phyloP scores from a whole-genome alignment of 1,140 invertebrate species.

The Drosophila bipectinata region DNA sequence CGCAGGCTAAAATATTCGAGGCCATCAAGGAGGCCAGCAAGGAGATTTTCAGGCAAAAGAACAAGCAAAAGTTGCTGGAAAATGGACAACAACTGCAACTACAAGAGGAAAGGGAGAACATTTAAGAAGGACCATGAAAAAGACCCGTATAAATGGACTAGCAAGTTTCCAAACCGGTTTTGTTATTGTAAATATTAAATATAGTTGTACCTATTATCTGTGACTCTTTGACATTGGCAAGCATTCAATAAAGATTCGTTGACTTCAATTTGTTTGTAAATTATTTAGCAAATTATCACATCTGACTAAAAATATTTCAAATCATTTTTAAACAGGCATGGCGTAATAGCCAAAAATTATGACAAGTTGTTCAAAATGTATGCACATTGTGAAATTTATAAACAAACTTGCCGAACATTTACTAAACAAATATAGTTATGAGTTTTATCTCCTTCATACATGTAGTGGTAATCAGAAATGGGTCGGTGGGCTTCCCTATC shows the following conservation, averaged over 20 bases:
- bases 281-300: not conserved
- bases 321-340: not conserved
- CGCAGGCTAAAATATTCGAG: conserved; percentile 90
- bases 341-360: not conserved
- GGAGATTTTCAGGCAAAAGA: conserved; percentile 86
- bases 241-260: conserved; percentile 68
- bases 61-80: conserved; percentile 69
- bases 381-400: not conserved
- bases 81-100: conserved; percentile 42
- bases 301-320: not conserved
- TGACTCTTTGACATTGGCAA: conserved; percentile 44
- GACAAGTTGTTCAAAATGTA: not conserved
- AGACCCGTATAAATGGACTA: conserved; percentile 2
- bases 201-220: conserved; percentile 6
- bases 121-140: conserved; percentile 33
- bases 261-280: conserved; percentile 16
- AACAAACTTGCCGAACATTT: not conserved
- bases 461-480: conserved; percentile 13
- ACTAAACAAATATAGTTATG: not conserved
- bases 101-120: conserved; percentile 56
- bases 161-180: conserved; percentile 36
- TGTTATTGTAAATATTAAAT: conserved; percentile 46
- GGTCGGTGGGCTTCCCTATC: not conserved
- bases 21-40: conserved; percentile 90
- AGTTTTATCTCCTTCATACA: not conserved